Conservation (phyloP, 2,797 vertebrate species). For the Trachurus trachurus region DNA sequence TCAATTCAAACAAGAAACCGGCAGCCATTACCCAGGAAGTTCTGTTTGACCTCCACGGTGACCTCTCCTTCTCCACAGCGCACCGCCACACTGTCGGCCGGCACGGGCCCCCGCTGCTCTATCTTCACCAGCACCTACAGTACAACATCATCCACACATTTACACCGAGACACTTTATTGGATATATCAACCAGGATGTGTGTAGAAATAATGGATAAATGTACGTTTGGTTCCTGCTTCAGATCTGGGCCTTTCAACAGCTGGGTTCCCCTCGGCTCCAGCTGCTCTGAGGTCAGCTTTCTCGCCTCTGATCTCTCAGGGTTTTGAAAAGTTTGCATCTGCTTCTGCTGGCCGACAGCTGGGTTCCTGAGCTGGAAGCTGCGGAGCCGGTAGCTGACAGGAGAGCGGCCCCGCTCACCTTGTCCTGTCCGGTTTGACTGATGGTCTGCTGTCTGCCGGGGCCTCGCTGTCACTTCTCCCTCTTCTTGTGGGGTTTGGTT, state of each 20-base stretch:
- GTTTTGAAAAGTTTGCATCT: neutral
- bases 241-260: conserved; percentile 23
- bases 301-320: neutral
- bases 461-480: neutral
- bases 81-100: conserved; percentile 60
- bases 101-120: conserved; percentile 37
- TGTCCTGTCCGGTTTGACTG: conserved; percentile 16
- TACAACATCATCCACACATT: conserved; percentile 13
- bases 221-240: conserved; percentile 54
- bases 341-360: neutral
- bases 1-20: conserved; percentile 20
- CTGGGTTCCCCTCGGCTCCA: neutral
- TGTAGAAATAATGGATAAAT: neutral
- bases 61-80: conserved; percentile 66
- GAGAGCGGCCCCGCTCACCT: accelerated
- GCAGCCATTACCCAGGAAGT: conserved; percentile 77
- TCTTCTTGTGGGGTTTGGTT: conserved; percentile 9
- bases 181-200: neutral
- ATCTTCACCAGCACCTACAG: conserved; percentile 49
- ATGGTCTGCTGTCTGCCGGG: neutral
- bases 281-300: conserved; percentile 10
- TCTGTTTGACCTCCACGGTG: conserved; percentile 71
- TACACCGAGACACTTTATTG: neutral
- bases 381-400: conserved; percentile 51
- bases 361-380: conserved; percentile 49